phyloP scores from a whole-genome alignment of 2,797 vertebrate species.

The Myotis findleyi region DNA sequence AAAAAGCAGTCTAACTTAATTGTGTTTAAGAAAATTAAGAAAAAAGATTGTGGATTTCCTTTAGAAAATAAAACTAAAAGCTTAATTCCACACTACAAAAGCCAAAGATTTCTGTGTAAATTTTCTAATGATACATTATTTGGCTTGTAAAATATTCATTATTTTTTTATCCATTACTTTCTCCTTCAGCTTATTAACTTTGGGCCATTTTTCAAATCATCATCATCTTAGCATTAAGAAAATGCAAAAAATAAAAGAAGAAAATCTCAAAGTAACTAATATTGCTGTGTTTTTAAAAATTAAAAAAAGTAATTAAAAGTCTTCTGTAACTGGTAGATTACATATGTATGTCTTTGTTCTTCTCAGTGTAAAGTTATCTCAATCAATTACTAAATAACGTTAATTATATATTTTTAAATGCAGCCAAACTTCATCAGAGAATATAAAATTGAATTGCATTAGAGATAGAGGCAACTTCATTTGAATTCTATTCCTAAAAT shows the following conservation, averaged over 20 bases:
- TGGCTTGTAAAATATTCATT: neutral
- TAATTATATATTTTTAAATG: neutral
- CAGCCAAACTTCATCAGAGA: neutral
- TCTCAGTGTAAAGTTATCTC: neutral
- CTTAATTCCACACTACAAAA: neutral
- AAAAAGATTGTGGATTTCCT: neutral
- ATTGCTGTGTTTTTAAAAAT: neutral
- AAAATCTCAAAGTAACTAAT: neutral
- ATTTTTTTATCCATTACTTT: neutral
- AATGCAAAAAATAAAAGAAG: neutral
- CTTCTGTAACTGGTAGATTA: neutral
- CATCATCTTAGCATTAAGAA: neutral
- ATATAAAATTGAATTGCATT: neutral
- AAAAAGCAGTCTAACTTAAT: neutral
- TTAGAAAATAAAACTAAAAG: constrained; percentile 23
- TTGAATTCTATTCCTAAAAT: neutral
- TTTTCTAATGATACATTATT: neutral
- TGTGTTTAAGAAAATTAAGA: neutral
- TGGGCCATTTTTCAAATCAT: neutral
- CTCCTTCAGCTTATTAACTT: neutral
- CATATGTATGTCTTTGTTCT: neutral
- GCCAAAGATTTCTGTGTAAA: neutral
- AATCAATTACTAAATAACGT: neutral
- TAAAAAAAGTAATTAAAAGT: neutral
- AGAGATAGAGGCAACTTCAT: neutral